phyloP scores from a whole-genome alignment of 2,888 invertebrate genomes.

The Limenitis camilla region DNA sequence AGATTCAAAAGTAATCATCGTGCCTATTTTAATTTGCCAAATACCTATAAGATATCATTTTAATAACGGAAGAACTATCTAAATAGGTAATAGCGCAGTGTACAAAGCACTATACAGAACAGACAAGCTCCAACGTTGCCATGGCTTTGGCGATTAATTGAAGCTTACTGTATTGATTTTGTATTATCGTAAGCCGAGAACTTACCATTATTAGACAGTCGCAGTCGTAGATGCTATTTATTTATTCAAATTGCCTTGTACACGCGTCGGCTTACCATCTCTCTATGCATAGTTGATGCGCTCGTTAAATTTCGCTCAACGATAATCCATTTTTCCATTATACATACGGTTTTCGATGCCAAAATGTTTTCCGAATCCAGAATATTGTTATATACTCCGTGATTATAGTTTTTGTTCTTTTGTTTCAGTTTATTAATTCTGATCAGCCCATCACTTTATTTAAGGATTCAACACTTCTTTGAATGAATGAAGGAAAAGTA shows the following conservation, averaged over 20 bases:
- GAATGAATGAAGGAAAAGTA: too few species aligned
- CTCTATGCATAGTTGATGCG: slow-evolving; percentile 29
- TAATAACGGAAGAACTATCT: slow-evolving; percentile 29
- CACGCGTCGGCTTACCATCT: slow-evolving; percentile 24
- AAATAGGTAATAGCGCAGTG: slow-evolving; percentile 17
- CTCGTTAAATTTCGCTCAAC: slow-evolving; percentile 19
- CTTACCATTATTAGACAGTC: slow-evolving; percentile 42
- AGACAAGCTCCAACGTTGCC: slow-evolving; percentile 26
- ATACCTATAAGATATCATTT: too few species aligned
- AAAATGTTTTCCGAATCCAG: slow-evolving; percentile 12
- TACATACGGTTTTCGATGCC: slow-evolving; percentile 11
- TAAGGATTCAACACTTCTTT: too few species aligned
- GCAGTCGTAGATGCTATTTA: slow-evolving; percentile 44
- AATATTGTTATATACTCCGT: slow-evolving; percentile 19
- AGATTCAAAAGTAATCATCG: too few species aligned
- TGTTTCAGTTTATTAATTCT: too few species aligned
- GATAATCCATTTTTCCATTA: slow-evolving; percentile 21
- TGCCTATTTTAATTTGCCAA: too few species aligned
- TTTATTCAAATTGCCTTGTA: slow-evolving; percentile 44
- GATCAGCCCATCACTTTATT: too few species aligned
- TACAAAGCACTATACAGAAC: slow-evolving; percentile 2
- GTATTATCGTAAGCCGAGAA: slow-evolving; percentile 59
- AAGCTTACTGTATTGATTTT: slow-evolving; percentile 65
- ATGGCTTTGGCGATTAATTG: slow-evolving; percentile 56
- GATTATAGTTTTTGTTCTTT: too few species aligned